Conservation (phyloP, 2,888 invertebrate species). For the Panzeria rudis region DNA sequence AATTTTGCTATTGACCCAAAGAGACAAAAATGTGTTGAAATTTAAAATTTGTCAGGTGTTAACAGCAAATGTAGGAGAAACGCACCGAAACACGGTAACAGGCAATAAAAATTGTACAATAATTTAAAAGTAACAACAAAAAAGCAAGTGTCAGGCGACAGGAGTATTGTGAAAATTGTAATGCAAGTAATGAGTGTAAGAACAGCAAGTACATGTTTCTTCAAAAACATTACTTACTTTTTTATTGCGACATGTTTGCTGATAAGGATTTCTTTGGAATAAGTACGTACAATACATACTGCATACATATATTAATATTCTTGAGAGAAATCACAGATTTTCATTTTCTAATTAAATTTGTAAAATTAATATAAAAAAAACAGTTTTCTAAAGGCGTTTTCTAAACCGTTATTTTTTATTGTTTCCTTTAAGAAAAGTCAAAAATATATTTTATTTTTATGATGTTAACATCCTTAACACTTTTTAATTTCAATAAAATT, state of each 20-base stretch:
- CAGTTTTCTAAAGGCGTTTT: no score
- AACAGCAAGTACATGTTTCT: constrained; percentile 9
- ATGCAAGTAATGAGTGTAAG: constrained; percentile 60
- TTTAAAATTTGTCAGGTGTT: constrained; percentile 59
- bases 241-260: background rate
- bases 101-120: constrained; percentile 21
- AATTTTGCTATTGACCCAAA: constrained; percentile 42
- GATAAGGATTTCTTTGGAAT: constrained; percentile 12
- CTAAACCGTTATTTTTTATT: constrained; percentile 65
- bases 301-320: constrained; percentile 67
- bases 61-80: background rate
- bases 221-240: background rate
- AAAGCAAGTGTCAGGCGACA: constrained; percentile 40
- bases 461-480: constrained; percentile 14
- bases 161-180: constrained; percentile 33
- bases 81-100: background rate
- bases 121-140: background rate
- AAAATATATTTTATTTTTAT: constrained; percentile 2
- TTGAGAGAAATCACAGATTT: constrained; percentile 21
- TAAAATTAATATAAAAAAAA: background rate
- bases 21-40: constrained; percentile 56
- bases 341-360: constrained; percentile 14
- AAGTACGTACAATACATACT: no score
- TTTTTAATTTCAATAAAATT: constrained; percentile 43
- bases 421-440: constrained; percentile 36